Base-by-base conservation (phyloP, 2,888 invertebrate genomes). In the Masnerella sp. region DNA sequence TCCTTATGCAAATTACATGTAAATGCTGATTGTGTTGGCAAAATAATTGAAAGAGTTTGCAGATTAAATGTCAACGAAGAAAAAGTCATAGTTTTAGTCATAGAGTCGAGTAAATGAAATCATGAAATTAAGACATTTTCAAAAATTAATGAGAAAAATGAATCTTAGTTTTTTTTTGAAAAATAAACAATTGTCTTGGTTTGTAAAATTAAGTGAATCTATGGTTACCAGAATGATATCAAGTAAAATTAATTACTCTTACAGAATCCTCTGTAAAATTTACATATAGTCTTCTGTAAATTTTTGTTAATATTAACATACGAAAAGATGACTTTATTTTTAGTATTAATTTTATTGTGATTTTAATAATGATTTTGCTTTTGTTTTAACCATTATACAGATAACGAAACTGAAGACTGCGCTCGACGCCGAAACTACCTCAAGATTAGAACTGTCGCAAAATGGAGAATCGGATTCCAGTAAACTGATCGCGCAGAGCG, bases 391-490 rank as follows among this genome's bases (percentile, higher is more conserved):
- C 5, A 30, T 42, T 59, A 40, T 20, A 7, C 84, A 95, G 95
- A 91, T 95, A 83, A 89, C 91, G 15, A 93, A 93, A 87, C 88
- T 96, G 71, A 94, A 95, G 84, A 89, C 91, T 73, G 92, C 93
- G 17, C 90, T 96, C 65, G 94, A 95, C 82, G 89, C 90, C 18
- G 94, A 95, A 83, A 93, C 94, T 34, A 88, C 89, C 73, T 89
- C 90, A 79, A 82, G 87, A 81, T 77, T 84, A 79, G 84, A 84
- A 59, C 77, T 86, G 75, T 82, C 85, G 12, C 85, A 85, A 34
- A 80, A 72, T 47, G 79, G 79, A 28, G 85, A 86, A 15, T 52
- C 74, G 18, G 84, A 85, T 54, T 84, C 81, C 71, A 78, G 78
- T 17, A 85, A 82, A 74, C 78, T 85, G 76, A 86, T 86, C 36